phyloP scores from a whole-genome alignment of 2,888 invertebrate genomes.

The Mactromeris polynyma region DNA sequence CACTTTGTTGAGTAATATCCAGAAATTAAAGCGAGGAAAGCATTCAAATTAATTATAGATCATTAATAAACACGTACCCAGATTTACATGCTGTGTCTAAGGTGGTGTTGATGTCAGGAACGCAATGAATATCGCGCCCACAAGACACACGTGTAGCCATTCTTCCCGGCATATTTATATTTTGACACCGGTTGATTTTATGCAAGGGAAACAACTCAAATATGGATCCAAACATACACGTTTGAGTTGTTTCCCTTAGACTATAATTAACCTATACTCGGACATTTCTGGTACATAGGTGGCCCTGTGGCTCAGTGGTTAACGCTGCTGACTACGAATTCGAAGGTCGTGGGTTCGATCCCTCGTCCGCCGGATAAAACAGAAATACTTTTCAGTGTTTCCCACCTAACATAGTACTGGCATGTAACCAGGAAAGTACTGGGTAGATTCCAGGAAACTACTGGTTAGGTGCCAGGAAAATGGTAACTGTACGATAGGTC shows the following conservation, averaged over 20 bases:
- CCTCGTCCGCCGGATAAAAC: too few relatives aligned
- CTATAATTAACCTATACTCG: background rate
- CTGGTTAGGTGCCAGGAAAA: too few relatives aligned
- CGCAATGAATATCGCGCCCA: slow-evolving; percentile 84
- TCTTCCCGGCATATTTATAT: slow-evolving; percentile 72
- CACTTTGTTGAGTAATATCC: background rate
- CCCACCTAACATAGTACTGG: too few relatives aligned
- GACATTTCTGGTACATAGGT: too few relatives aligned
- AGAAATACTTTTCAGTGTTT: too few relatives aligned
- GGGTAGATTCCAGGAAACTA: too few relatives aligned
- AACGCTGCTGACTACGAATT: too few relatives aligned
- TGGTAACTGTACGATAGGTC: too few relatives aligned
- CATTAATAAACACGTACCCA: slow-evolving; percentile 73
- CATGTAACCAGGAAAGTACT: too few relatives aligned
- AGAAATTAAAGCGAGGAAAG: background rate
- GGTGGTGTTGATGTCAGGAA: slow-evolving; percentile 83
- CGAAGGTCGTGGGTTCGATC: too few relatives aligned
- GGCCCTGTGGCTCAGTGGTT: too few relatives aligned
- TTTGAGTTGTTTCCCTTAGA: background rate
- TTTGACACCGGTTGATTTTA: slow-evolving; percentile 36
- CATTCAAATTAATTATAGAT: background rate
- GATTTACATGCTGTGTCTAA: slow-evolving; percentile 83
- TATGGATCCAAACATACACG: background rate
- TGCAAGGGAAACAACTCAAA: background rate
- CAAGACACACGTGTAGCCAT: slow-evolving; percentile 83